Evolutionary conservation across 2,797 vertebrate species (phyloP).

Genomic region (Karalla daura): DNA sequence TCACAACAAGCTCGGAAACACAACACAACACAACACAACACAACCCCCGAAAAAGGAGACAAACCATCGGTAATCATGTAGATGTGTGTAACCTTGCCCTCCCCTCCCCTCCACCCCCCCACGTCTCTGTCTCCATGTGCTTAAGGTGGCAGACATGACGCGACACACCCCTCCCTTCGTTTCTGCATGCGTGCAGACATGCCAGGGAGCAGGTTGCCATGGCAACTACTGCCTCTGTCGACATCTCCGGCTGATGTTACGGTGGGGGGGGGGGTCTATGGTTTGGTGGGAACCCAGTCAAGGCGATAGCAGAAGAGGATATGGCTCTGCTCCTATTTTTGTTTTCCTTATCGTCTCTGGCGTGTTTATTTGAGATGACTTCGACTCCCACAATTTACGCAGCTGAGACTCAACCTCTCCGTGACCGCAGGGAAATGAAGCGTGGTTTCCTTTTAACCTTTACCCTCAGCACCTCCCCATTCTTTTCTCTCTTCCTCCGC

Average conservation of each 20-base stretch:
- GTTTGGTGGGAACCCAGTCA: slow-evolving; percentile 47
- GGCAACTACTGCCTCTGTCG: slow-evolving; percentile 66
- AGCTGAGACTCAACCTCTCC: slow-evolving; percentile 5
- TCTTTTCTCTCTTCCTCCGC: neutral
- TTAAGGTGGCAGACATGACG: slow-evolving; percentile 66
- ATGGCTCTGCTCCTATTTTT: slow-evolving; percentile 44
- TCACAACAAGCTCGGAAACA: slow-evolving; percentile 12
- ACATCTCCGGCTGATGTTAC: slow-evolving; percentile 33
- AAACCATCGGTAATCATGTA: slow-evolving; percentile 2
- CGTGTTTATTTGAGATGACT: slow-evolving; percentile 55
- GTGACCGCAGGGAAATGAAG: slow-evolving; percentile 31
- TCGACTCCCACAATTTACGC: slow-evolving; percentile 33
- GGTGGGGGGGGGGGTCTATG: neutral
- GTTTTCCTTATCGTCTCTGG: slow-evolving; percentile 45
- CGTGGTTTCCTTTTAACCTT: slow-evolving; percentile 57
- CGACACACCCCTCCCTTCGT: slow-evolving; percentile 33
- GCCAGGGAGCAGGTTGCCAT: slow-evolving; percentile 68
- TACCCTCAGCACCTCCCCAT: neutral
- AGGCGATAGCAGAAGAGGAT: slow-evolving; percentile 31
- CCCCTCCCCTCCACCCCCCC: neutral
- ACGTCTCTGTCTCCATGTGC: slow-evolving; percentile 5
- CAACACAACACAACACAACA: slow-evolving; percentile 5
- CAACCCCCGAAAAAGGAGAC: slow-evolving; percentile 11
- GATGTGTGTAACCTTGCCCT: slow-evolving; percentile 12
- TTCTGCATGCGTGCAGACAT: slow-evolving; percentile 49